Evolutionary conservation across 2,888 invertebrate genomes (phyloP), one percentile per base, ranked within the genome.

Genomic region (Dascillus cervinus): DNA sequence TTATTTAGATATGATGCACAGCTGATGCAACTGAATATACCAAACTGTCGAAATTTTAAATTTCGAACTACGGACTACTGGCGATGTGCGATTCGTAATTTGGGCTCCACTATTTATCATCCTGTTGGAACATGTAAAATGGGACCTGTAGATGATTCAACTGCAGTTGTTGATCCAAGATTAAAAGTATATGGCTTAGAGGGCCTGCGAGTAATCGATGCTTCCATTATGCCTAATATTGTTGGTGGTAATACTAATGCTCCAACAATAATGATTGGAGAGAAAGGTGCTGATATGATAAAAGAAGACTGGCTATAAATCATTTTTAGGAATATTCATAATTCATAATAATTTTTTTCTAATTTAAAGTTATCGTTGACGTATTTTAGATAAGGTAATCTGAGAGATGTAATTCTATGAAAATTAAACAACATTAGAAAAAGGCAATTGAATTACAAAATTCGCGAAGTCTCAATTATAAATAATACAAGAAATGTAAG

Each of bases 101-200:
- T 56, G 4, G 47, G 38, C 1, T 40, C 51, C 2, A 56, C 56
- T 1, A 4, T 54, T 3, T 58, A 52, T 32, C 60, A 62, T 43
- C 55, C 49, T 1, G 49, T 46, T 4, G 50, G 37, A 36, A 54
- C 58, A 0, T 79, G 80, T 43, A 82, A 82, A 52, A 86, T 87
- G 85, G 84, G 82, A 0, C 77, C 79, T 0, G 44, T 52, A 0
- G 56, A 64, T 13, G 74, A 75, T 47, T 71, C 73, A 1, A 55
- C 60, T 8, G 72, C 78, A 2, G 86, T 87, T 0, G 85, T 88
- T 0, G 79, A 84, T 60, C 63, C 77, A 0, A 69, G 78, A 32
- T 55, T 87, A 2, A 57, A 58, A 32, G 72, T 75, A 0, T 56
- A 71, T 37, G 72, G 72, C 0, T 48, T 75, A 9, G 44, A 60